These are phyloP conservation scores for Pinctada fucata DNA, from an alignment of 2,888 invertebrate genomes.

Conservation along the genomic window DNA sequence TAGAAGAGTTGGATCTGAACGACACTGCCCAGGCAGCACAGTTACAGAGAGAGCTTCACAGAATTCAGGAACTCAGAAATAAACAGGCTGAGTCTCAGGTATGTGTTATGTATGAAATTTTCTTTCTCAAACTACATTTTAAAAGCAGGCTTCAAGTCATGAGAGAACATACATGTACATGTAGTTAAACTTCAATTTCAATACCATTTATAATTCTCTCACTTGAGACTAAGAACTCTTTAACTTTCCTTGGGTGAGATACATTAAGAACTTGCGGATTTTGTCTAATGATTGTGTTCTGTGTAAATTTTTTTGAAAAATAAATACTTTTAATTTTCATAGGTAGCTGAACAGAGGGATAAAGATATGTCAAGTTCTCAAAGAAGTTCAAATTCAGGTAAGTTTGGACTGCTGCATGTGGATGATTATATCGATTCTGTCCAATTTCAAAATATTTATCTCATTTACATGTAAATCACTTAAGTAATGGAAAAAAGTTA, in stretches of 20 bases:
- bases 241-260: too few relatives aligned
- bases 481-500: too few relatives aligned
- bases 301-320: too few relatives aligned
- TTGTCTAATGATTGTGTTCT: too few relatives aligned
- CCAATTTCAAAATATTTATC: too few relatives aligned
- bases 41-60: conserved; percentile 58
- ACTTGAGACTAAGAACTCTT: too few relatives aligned
- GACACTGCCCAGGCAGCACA: conserved; percentile 66
- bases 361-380: neutral
- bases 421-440: neutral
- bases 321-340: neutral
- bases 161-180: neutral
- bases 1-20: conserved; percentile 61
- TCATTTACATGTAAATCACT: too few relatives aligned
- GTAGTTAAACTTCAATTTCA: too few relatives aligned
- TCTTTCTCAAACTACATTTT: neutral
- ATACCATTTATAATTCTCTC: too few relatives aligned
- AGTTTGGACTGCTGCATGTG: neutral
- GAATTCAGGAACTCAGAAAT: conserved; percentile 63
- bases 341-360: neutral
- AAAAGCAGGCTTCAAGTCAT: neutral
- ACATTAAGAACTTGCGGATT: too few relatives aligned
- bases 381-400: neutral
- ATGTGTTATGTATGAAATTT: neutral
- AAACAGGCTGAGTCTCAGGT: conserved; percentile 44